Conservation (phyloP, 2,113 vertebrate species). For the Dasyprocta punctata region DNA sequence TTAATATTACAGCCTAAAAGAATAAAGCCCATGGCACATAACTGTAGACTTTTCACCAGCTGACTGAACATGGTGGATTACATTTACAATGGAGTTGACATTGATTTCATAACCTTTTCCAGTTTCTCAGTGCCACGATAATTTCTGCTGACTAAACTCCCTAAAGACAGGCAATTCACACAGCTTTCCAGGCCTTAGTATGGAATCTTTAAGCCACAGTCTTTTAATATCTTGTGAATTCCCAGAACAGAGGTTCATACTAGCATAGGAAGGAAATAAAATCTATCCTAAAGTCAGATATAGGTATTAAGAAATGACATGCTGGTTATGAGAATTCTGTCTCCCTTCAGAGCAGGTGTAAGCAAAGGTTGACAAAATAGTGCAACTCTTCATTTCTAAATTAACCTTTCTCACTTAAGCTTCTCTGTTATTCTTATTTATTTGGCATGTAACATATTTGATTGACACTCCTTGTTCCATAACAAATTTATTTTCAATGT, state of each 20-base stretch:
- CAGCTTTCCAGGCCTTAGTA: not conserved
- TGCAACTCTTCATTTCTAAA: not conserved
- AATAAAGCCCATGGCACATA: not conserved
- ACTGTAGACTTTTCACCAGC: not conserved
- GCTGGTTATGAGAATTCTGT: not conserved
- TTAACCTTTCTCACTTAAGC: not conserved
- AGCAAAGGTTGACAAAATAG: not conserved
- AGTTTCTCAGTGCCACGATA: not conserved
- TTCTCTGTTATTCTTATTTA: not conserved
- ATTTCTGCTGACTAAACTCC: constrained; percentile 25
- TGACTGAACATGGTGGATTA: not conserved
- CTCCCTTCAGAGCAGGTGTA: not conserved
- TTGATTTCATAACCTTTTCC: constrained; percentile 21
- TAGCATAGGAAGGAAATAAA: constrained; percentile 33
- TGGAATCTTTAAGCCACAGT: not conserved
- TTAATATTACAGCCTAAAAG: not conserved
- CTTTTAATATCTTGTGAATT: constrained; percentile 46
- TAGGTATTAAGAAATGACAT: constrained; percentile 46
- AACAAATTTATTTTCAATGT: not conserved
- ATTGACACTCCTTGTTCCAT: not conserved
- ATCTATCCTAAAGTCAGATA: constrained; percentile 11
- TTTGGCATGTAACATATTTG: not conserved
- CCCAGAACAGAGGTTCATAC: constrained; percentile 7
- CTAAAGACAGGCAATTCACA: not conserved
- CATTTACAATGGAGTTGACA: constrained; percentile 20